A percentile compares a stretch with the other conserved stretches of the same genome.
Conservation (phyloP, 2,888 invertebrate genomes). For the Chesias legatella region DNA sequence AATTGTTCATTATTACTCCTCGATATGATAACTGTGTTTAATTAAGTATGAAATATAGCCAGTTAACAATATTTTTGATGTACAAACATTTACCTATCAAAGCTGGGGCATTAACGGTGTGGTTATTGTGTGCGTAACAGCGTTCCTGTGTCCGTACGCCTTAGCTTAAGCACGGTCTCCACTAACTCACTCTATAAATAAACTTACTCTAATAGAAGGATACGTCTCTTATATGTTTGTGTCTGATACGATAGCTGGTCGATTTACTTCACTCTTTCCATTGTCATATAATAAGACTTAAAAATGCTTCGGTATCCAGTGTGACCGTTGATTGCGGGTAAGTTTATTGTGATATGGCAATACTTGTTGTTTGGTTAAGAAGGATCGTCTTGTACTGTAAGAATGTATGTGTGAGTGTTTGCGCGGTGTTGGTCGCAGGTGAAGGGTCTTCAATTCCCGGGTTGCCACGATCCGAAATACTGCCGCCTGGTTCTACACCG, state of each 20-base stretch:
- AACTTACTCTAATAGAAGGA: conserved; percentile 10
- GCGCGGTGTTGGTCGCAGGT: conserved; percentile 84
- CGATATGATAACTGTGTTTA: no score
- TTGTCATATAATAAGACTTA: no score
- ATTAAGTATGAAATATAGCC: no score
- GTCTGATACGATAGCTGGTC: conserved; percentile 4
- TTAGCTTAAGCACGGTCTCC: conserved; percentile 53
- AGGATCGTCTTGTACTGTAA: conserved; percentile 19
- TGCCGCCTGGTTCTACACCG: conserved; percentile 98
- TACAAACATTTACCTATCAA: conserved; percentile 50
- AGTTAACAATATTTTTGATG: no score
- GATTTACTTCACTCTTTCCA: neutral
- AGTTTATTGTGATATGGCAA: neutral
- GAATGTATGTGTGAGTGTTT: conserved; percentile 41
- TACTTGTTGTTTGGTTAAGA: conserved; percentile 13
- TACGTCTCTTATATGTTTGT: neutral
- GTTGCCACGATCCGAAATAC: conserved; percentile 96
- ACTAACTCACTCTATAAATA: conserved; percentile 3
- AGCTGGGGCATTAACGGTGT: conserved; percentile 50
- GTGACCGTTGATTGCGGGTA: neutral
- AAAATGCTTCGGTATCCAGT: neutral
- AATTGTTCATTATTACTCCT: no score
- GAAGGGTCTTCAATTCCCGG: conserved; percentile 97
- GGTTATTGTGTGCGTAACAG: conserved; percentile 58
- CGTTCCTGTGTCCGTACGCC: conserved; percentile 54